Evolutionary conservation across 2,797 vertebrate species (phyloP), one percentile per base, ranked within the genome.

Genomic region (Pyrocephalus nanus): DNA sequence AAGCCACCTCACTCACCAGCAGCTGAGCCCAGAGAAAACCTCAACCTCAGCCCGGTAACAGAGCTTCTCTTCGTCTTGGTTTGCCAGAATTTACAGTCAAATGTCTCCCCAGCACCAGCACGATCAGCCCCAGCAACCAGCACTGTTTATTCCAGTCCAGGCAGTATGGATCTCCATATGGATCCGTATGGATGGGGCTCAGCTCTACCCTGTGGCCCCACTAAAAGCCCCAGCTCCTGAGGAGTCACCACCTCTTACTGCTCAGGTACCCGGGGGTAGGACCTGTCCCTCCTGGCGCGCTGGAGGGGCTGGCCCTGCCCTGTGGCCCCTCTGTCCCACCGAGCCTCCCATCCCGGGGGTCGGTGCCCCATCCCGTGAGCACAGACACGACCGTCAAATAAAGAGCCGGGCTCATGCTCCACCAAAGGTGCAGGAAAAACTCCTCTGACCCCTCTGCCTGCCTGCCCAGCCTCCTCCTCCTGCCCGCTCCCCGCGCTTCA

Each of bases 261-360:
- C 40, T 18, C 47, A 15, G 58, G 29, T n/a, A 30, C 18, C 19
- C 4, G 1, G 1, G 18, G 34, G 34, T 1, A 10, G 15, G 20
- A 30, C 23, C 38, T 8, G 23, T 50, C 45, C 27, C 36, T 69
- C 61, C 55, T 3, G 0, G 45, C 26, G 12, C 34, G 27, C 11
- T 1, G 4, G 32, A 5, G 8, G 53, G 15, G 8, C 57, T 0
- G 2, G 22, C 1, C 1, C 20, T 4, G 43, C 70, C n/a, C 55
- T 2, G 0, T 0, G 1, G 8, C 8, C 13, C 12, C 16, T 54
- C 12, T 58, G 8, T 34, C 21, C n/a, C 57, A 26, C 43, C 2
- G 1, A 82, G 9, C 13, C 48, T 4, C 70, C 53, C 2, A 0
- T 15, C 18, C 34, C 19, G 26, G 18, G 10, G 11, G 1, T 32